Percentiles rank a stretch among this genome's conserved stretches.
These are phyloP conservation scores for Hyposmocoma kahamanoa DNA, from an alignment of 1,140 invertebrate genomes.

Conservation along the genomic window DNA sequence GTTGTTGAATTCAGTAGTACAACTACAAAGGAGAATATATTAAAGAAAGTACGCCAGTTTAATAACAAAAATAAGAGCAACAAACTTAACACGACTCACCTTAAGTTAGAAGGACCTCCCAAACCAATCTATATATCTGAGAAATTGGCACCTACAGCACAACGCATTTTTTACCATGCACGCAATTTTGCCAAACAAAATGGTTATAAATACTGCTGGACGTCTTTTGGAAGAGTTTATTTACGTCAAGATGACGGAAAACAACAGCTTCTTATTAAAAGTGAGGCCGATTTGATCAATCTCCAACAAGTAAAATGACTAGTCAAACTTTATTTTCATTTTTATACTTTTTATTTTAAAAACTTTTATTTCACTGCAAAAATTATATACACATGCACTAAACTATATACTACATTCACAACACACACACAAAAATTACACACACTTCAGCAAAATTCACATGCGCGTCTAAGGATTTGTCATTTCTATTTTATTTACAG, in stretches of 20 bases:
- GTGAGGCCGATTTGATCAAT: background rate
- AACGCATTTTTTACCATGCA: background rate
- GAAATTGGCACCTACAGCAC: background rate
- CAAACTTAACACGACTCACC: background rate
- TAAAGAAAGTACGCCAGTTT: background rate
- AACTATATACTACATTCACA: too few species aligned
- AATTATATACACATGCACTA: too few species aligned
- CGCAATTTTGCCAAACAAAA: background rate
- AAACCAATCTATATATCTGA: background rate
- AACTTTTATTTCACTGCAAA: too few species aligned
- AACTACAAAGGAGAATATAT: background rate
- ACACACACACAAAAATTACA: too few species aligned
- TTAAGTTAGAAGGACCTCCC: background rate
- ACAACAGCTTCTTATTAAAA: background rate
- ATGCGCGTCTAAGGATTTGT: too few species aligned
- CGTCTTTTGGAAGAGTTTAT: background rate
- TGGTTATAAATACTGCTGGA: slow-evolving; percentile 1
- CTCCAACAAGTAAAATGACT: too few species aligned
- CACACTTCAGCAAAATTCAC: too few species aligned
- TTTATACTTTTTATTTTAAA: too few species aligned
- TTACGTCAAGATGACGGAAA: slow-evolving; percentile 1
- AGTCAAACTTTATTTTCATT: too few species aligned
- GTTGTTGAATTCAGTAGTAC: background rate
- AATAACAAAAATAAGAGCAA: background rate
- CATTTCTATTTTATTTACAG: too few species aligned